These are phyloP conservation scores for Alligator sinensis DNA, from an alignment of 2,113 vertebrate genomes.

Conservation along the genomic window DNA sequence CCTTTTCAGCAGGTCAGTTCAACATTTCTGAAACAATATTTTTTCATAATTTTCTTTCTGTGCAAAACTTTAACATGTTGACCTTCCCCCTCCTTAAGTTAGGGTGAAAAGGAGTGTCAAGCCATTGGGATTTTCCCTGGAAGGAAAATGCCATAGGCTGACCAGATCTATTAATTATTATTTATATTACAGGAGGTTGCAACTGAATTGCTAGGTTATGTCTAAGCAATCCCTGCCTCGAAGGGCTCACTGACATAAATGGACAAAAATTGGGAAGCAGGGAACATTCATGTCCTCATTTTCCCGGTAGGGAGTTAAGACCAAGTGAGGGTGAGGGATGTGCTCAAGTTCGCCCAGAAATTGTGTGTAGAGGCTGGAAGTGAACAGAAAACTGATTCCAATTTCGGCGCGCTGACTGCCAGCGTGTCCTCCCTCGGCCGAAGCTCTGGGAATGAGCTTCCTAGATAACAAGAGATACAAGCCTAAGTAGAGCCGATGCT, in stretches of 20 bases:
- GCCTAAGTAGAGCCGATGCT: neutral
- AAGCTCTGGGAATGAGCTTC: neutral
- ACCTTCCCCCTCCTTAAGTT: neutral
- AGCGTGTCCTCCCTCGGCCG: neutral
- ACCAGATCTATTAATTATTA: neutral
- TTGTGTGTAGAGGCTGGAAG: neutral
- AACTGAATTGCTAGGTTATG: neutral
- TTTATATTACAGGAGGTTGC: neutral
- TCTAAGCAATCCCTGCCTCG: neutral
- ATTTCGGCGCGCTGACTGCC: neutral
- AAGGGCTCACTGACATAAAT: fast-evolving
- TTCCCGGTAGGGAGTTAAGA: neutral
- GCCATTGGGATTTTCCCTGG: neutral
- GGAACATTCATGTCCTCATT: neutral
- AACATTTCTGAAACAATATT: neutral
- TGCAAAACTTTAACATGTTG: neutral
- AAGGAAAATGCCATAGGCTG: neutral
- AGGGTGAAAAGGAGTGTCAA: neutral
- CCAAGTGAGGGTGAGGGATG: neutral
- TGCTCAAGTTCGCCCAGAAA: neutral
- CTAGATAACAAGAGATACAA: neutral
- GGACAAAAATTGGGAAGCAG: neutral
- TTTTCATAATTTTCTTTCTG: neutral
- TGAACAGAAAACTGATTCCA: neutral
- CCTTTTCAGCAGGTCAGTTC: neutral